phyloP scores from a whole-genome alignment of 2,888 invertebrate species.

The Iphiclides podalirius region DNA sequence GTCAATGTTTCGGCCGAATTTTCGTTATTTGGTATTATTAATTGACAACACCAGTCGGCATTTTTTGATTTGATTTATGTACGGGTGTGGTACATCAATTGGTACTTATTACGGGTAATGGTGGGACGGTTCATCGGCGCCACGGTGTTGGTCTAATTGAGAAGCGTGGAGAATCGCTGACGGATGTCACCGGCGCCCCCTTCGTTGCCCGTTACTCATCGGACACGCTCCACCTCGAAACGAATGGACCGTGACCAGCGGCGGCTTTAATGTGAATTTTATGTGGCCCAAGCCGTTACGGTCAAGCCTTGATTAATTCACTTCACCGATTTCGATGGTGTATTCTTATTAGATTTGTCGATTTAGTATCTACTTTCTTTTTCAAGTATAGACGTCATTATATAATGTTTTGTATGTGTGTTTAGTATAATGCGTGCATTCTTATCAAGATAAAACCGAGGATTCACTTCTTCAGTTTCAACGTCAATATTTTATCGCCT shows the following conservation, averaged over 20 bases:
- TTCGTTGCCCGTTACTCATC: conserved; percentile 43
- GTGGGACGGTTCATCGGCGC: conserved; percentile 33
- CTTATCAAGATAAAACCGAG: too few relatives aligned
- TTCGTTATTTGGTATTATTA: neutral
- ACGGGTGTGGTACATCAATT: neutral
- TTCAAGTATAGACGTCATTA: too few relatives aligned
- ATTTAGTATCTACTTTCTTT: too few relatives aligned
- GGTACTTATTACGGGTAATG: conserved; percentile 29
- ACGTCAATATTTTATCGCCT: conserved; percentile 27
- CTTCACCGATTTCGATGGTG: conserved; percentile 8
- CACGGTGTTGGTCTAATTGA: conserved; percentile 61
- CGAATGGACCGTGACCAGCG: conserved; percentile 45
- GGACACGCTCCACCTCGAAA: conserved; percentile 55
- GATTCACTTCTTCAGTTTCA: too few relatives aligned
- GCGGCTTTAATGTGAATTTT: conserved; percentile 33
- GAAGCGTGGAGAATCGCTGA: conserved; percentile 65
- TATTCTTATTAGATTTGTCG: too few relatives aligned
- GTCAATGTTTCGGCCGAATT: neutral
- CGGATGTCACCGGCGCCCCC: conserved; percentile 52
- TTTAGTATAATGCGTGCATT: too few relatives aligned
- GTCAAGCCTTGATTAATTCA: conserved; percentile 16
- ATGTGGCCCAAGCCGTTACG: conserved; percentile 10
- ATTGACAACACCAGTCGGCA: too few relatives aligned
- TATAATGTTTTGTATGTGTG: too few relatives aligned
- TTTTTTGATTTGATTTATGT: conserved; percentile 7